Evolutionary conservation across 2,888 invertebrate genomes (phyloP).

Genomic region (Hylaea fasciaria): DNA sequence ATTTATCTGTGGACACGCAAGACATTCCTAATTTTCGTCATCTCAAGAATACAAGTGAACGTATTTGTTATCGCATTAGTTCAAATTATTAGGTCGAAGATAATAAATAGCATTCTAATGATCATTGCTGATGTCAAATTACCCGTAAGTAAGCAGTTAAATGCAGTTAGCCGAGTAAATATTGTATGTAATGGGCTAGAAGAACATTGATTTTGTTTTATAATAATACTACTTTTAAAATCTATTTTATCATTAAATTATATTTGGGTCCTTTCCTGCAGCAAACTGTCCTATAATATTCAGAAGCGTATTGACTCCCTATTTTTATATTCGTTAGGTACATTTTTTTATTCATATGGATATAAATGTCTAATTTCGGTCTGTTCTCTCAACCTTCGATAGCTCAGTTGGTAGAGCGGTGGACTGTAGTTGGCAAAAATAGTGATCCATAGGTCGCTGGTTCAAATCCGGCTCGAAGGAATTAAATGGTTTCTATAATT

Average conservation of each 20-base stretch:
- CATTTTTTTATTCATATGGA: conserved; percentile 6
- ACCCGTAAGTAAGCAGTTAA: conserved; percentile 1
- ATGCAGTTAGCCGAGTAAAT: not conserved
- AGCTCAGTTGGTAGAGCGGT: conserved; percentile 86
- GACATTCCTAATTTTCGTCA: conserved; percentile 1
- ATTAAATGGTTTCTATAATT: conserved; percentile 30
- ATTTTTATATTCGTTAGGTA: not conserved
- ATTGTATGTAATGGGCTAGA: too few species aligned
- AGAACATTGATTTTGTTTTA: too few species aligned
- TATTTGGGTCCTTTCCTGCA: too few species aligned
- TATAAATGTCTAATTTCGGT: conserved; percentile 49
- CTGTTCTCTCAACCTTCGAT: conserved; percentile 68
- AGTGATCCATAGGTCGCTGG: conserved; percentile 85
- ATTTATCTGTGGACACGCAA: not conserved
- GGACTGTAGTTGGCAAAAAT: conserved; percentile 76
- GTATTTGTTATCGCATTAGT: conserved; percentile 2
- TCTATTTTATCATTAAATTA: too few species aligned
- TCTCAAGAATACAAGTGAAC: not conserved
- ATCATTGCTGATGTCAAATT: conserved; percentile 5
- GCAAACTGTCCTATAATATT: not conserved
- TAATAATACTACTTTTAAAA: too few species aligned
- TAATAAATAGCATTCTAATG: conserved; percentile 6
- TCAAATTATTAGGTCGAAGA: conserved; percentile 9
- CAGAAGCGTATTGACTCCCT: conserved; percentile 5
- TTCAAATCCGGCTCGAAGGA: conserved; percentile 86